Evolutionary conservation across 2,797 vertebrate species (phyloP).

Genomic region (Micromesistius poutassou): DNA sequence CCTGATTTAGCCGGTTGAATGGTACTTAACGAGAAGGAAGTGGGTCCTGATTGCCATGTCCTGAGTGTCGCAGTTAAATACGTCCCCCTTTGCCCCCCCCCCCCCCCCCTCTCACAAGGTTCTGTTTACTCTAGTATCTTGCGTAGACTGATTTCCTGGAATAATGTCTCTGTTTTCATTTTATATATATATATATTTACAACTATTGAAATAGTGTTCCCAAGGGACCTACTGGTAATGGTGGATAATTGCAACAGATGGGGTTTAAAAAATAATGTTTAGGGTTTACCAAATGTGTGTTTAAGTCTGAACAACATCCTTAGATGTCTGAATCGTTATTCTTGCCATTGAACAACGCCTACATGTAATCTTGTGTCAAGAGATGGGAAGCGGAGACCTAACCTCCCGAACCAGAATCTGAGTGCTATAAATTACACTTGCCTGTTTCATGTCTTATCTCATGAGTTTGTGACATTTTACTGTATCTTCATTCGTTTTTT

Average conservation of each 20-base stretch:
- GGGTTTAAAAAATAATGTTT: conserved; percentile 12
- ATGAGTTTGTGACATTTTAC: conserved; percentile 6
- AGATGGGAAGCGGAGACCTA: background rate
- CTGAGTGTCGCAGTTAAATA: conserved; percentile 25
- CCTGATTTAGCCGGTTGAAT: conserved; percentile 17
- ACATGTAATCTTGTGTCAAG: background rate
- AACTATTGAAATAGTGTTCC: conserved; percentile 40
- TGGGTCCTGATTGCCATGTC: conserved; percentile 24
- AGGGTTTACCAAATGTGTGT: conserved; percentile 23
- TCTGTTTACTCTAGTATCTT: conserved; percentile 59
- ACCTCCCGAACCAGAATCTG: background rate
- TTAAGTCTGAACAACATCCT: conserved; percentile 27
- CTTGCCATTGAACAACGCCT: background rate
- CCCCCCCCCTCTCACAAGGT: conserved; percentile 48
- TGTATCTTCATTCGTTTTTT: background rate
- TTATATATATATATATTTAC: conserved; percentile 38
- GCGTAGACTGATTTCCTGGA: conserved; percentile 65
- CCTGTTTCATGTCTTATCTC: background rate
- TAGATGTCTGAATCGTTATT: conserved; percentile 21
- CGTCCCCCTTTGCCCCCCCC: conserved; percentile 18
- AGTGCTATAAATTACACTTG: background rate
- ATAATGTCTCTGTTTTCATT: conserved; percentile 47
- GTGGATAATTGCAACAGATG: conserved; percentile 20
- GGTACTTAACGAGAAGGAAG: conserved; percentile 19
- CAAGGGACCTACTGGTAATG: conserved; percentile 24